phyloP scores from a whole-genome alignment of 2,888 invertebrate genomes.

The Mythimna loreyi region DNA sequence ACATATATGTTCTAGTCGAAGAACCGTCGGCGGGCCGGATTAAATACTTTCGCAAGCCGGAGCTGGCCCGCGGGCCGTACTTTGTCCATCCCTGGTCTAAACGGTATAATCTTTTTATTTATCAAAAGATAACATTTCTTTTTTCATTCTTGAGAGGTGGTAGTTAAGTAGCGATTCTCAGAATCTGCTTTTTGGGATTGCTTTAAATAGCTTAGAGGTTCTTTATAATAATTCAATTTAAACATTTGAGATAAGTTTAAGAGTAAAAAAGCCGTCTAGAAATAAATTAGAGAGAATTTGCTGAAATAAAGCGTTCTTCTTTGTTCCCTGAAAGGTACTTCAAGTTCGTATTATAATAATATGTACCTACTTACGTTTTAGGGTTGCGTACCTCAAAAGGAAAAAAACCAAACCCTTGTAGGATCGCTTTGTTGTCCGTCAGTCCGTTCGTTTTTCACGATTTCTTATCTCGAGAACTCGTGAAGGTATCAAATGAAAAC shows the following conservation, averaged over 20 bases:
- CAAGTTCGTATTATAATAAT: not conserved
- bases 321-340: not conserved
- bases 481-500: too few relatives aligned
- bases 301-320: not conserved
- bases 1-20: too few relatives aligned
- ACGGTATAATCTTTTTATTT: slow-evolving; percentile 37
- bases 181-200: not conserved
- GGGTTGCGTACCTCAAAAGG: too few relatives aligned
- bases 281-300: not conserved
- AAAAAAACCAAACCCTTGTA: too few relatives aligned
- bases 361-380: not conserved
- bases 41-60: too few relatives aligned
- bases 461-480: too few relatives aligned
- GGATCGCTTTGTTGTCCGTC: too few relatives aligned
- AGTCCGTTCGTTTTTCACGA: too few relatives aligned
- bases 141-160: not conserved
- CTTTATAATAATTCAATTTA: slow-evolving; percentile 23
- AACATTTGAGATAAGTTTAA: slow-evolving; percentile 11
- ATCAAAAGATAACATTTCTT: not conserved
- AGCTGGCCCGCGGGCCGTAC: too few relatives aligned
- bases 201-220: not conserved
- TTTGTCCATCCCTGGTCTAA: not conserved
- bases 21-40: too few relatives aligned
- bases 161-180: not conserved
- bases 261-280: slow-evolving; percentile 2